Evolutionary conservation across 2,888 invertebrate species (phyloP).

Genomic region (Pilophorus perplexus): DNA sequence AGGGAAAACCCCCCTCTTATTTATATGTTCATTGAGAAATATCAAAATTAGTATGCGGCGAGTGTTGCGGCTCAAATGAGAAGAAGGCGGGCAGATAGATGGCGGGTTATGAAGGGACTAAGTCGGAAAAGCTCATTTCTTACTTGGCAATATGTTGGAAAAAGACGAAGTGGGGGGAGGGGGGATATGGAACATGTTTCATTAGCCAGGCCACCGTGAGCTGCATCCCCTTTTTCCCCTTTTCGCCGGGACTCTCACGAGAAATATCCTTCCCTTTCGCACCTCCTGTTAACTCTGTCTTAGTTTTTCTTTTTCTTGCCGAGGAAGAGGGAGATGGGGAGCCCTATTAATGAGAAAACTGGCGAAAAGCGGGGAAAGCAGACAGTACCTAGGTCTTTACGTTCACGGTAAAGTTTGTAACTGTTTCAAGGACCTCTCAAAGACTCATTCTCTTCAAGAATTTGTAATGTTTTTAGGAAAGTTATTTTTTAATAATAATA

Average conservation of each 20-base stretch:
- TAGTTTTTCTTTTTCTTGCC: constrained; percentile 9
- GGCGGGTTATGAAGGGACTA: constrained; percentile 40
- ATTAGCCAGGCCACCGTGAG: constrained; percentile 37
- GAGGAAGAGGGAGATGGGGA: no score
- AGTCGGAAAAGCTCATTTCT: constrained; percentile 43
- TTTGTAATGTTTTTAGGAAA: no score
- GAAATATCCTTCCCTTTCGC: constrained; percentile 19
- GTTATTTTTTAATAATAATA: no score
- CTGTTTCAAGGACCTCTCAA: no score
- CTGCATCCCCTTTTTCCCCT: constrained; percentile 35
- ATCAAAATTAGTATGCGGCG: constrained; percentile 37
- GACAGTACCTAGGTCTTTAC: not conserved
- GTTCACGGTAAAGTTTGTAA: no score
- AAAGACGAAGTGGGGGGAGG: not conserved
- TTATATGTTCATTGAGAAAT: constrained; percentile 40
- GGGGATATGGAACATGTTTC: constrained; percentile 36
- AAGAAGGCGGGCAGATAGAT: constrained; percentile 42
- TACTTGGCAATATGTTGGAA: constrained; percentile 42
- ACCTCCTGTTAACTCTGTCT: not conserved
- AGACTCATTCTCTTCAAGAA: no score
- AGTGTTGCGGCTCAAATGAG: constrained; percentile 38
- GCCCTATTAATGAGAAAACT: constrained; percentile 26
- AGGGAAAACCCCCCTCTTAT: not conserved
- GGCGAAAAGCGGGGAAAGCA: not conserved
- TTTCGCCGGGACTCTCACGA: constrained; percentile 19